Base-by-base conservation (phyloP, 2,797 vertebrate genomes). In the Linurgus olivaceus region DNA sequence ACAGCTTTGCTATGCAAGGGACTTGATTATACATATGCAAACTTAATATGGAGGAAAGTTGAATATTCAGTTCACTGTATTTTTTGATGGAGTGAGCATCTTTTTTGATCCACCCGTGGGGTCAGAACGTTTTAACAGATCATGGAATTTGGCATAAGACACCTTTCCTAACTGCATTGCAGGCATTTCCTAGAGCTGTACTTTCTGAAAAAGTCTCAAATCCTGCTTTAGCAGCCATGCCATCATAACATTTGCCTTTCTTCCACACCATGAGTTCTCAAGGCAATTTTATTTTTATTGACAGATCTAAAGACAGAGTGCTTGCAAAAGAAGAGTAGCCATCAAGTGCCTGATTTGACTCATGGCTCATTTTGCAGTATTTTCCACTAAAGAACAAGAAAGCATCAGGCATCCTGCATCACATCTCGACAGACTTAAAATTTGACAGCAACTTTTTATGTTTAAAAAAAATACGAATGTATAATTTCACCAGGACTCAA, bases 251-350 rank as follows among this genome's bases (percentile, higher is more conserved):
- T 26, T 89, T 86, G 18, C 33, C 26, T 85, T 70, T 71, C 28
- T 76, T 55, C 29, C 18, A 25, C 6, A 11, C 48, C 15, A 13
- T 12, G 26, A 82, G 17, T 65, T 67, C 73, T 17, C 21, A 66
- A 84, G 17, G 29, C 31, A 70, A 47, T 66, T 92, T 81, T 76
- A 58, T 79, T 86, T 89, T 68, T 85, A 79, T 70, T 67, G 48
- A 65, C 52, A 67, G 21, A 78, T 68, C 35, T 77, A 57, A 63
- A 87, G 67, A 68, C 40, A 66, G 11, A 83, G 29, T 28, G 40
- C 31, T 86, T 71, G 15, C 6, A 45, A 80, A 86, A 71, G 37
- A 92, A 63, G 25, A 76, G 14, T 14, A 75, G 38, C 26, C 15
- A 15, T 89, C 66, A 91, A 6, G 10, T 50, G 40, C 35, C 42